A percentile compares a stretch with the other conserved stretches of the same genome.
Conservation (phyloP, 1,140 invertebrate species). For the Neotoxoptera formosana region DNA sequence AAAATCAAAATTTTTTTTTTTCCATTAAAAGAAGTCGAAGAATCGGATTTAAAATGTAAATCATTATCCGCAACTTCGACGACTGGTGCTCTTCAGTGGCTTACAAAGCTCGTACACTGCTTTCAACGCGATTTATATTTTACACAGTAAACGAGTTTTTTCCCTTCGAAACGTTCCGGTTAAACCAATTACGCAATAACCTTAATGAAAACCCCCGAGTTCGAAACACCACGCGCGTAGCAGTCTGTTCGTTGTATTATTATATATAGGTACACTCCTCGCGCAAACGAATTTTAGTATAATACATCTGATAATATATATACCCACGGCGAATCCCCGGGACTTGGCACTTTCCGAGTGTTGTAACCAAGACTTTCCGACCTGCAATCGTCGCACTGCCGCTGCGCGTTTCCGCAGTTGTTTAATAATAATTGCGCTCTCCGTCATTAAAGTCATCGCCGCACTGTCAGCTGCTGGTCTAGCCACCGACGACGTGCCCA, state of each 20-base stretch:
- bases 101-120: not conserved
- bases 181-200: not conserved
- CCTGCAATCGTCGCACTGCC: not conserved
- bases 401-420: not conserved
- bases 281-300: not conserved
- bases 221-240: not conserved
- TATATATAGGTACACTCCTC: not conserved
- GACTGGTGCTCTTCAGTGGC: not conserved
- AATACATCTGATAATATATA: not conserved
- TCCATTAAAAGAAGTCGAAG: not conserved
- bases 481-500: not conserved
- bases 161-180: not conserved
- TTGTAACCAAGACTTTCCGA: not conserved
- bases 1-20: not conserved
- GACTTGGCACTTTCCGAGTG: not conserved
- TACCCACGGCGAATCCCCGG: not conserved
- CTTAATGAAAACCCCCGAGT: not conserved
- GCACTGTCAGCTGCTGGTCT: not conserved
- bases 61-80: not conserved
- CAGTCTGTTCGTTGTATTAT: not conserved
- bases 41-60: constrained; percentile 15
- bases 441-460: not conserved
- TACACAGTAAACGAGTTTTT: not conserved
- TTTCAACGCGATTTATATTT: not conserved
- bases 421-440: not conserved